Conservation (phyloP, 2,113 vertebrate genomes). For the Sinocyclocheilus grahami region DNA sequence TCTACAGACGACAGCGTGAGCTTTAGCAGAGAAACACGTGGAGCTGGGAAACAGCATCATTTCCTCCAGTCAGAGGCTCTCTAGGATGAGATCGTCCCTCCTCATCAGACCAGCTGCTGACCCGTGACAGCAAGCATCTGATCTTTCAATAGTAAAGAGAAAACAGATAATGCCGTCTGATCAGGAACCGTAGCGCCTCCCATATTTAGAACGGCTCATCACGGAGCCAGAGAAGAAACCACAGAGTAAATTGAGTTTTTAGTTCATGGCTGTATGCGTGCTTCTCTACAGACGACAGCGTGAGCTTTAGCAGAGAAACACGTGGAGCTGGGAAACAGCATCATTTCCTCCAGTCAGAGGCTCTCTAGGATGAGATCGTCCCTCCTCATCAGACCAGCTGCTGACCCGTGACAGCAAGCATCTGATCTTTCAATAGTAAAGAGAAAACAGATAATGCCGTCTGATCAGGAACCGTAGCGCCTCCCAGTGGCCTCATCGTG, state of each 20-base stretch:
- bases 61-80: background rate
- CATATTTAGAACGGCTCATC: no score
- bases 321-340: background rate
- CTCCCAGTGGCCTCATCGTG: background rate
- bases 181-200: background rate
- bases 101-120: background rate
- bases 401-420: background rate
- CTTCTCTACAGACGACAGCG: background rate
- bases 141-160: background rate
- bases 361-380: background rate
- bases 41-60: background rate
- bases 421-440: background rate
- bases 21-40: background rate
- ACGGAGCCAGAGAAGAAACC: background rate
- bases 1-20: background rate
- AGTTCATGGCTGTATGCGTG: background rate
- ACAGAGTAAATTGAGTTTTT: background rate
- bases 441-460: background rate
- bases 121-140: background rate
- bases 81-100: no score
- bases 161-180: background rate
- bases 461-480: background rate
- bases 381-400: background rate
- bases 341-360: background rate
- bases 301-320: background rate